These are phyloP conservation scores for Callosobruchus maculatus DNA, from an alignment of 2,888 invertebrate genomes.

Conservation along the genomic window DNA sequence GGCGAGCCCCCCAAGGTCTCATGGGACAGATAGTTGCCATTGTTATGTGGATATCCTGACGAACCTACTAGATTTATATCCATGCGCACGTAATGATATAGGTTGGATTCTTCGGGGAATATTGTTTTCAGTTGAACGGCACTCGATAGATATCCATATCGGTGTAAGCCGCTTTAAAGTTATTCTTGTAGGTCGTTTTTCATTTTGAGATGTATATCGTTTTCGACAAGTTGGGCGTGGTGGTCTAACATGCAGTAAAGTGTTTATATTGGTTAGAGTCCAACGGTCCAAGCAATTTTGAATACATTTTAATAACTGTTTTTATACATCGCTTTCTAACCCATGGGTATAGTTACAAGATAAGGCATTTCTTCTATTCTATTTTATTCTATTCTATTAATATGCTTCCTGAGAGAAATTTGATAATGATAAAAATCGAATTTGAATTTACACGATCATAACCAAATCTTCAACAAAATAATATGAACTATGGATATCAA, in stretches of 20 bases:
- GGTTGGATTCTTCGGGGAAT: neutral
- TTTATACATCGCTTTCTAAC: no score
- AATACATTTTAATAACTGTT: no score
- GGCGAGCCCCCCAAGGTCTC: conserved; percentile 7
- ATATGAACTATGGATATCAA: no score
- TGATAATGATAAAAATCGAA: no score
- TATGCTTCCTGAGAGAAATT: no score
- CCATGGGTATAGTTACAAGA: no score
- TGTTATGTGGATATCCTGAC: conserved; percentile 7
- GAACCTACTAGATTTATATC: neutral
- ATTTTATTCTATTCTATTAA: no score
- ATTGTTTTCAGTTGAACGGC: neutral
- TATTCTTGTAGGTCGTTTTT: neutral
- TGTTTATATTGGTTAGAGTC: neutral
- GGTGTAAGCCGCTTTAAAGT: neutral
- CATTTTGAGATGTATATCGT: neutral
- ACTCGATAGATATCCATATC: neutral
- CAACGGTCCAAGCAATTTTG: neutral
- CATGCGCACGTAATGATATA: neutral
- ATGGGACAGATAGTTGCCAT: conserved; percentile 10
- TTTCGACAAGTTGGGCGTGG: neutral
- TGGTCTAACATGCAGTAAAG: neutral
- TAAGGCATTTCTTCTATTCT: no score
- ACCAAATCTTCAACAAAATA: no score
- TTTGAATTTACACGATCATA: no score